Percentiles rank a stretch among this genome's conserved stretches.
Evolutionary conservation across 2,113 vertebrate species (phyloP).

Genomic region (Melanotaenia duboulayi): DNA sequence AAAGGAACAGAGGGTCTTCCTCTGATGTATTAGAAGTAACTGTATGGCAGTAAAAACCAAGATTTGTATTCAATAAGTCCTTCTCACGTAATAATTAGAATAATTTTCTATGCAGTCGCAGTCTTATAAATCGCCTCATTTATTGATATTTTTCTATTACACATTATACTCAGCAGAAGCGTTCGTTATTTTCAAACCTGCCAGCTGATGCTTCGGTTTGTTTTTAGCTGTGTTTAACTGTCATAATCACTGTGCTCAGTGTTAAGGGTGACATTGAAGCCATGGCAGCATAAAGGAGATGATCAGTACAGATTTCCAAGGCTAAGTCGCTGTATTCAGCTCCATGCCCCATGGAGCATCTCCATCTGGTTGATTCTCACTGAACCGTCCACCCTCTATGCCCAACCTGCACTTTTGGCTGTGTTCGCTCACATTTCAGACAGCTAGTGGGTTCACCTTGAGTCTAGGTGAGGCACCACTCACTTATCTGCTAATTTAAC

Average conservation of each 20-base stretch:
- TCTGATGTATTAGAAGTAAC: not conserved
- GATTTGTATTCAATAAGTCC: not conserved
- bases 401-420: constrained; percentile 56
- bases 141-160: not conserved
- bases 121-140: not conserved
- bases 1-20: not conserved
- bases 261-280: constrained; percentile 36
- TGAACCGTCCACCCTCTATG: constrained; percentile 29
- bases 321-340: constrained; percentile 41
- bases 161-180: not conserved
- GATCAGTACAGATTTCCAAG: constrained; percentile 51
- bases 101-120: not conserved
- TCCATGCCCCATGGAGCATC: constrained; percentile 49
- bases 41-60: not conserved
- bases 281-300: constrained; percentile 37
- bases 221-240: not conserved
- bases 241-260: not conserved
- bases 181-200: no score
- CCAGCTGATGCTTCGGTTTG: not conserved
- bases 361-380: constrained; percentile 69
- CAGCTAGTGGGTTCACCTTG: constrained; percentile 63
- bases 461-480: constrained; percentile 46
- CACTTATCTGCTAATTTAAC: constrained; percentile 68
- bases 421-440: constrained; percentile 34
- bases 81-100: not conserved